These are phyloP conservation scores for Brachyistius frenatus DNA, from an alignment of 2,113 vertebrate species.

Conservation along the genomic window DNA sequence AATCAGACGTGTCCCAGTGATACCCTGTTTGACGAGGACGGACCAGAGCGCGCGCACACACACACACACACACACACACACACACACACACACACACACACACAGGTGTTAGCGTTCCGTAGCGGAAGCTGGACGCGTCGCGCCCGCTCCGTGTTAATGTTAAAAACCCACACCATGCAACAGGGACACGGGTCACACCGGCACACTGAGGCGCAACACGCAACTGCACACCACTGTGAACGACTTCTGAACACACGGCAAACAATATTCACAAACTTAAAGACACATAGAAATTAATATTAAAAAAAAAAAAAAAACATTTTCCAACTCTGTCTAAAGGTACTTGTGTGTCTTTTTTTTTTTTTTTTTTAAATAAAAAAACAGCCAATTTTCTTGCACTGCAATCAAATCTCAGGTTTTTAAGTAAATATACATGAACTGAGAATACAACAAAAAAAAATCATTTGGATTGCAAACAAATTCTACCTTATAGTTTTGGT, in stretches of 20 bases:
- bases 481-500: no score
- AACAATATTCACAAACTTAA: conserved; percentile 24
- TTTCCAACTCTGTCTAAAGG: background rate
- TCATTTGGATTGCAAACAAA: no score
- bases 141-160: conserved; percentile 43
- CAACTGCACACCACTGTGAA: conserved; percentile 24
- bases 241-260: conserved; percentile 32
- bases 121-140: background rate
- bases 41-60: background rate
- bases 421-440: no score
- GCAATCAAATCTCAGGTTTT: no score
- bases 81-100: background rate
- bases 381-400: no score
- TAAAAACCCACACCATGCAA: conserved; percentile 75
- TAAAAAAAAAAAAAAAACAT: background rate
- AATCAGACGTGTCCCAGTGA: conserved; percentile 99
- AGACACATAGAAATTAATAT: background rate
- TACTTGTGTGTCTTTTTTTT: background rate
- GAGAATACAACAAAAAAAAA: no score
- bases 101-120: background rate
- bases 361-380: background rate
- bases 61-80: no score
- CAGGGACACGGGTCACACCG: conserved; percentile 54
- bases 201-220: conserved; percentile 46
- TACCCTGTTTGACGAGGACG: conserved; percentile 86